Evolutionary conservation across 2,113 vertebrate species (phyloP).

Genomic region (Eulemur macaco): DNA sequence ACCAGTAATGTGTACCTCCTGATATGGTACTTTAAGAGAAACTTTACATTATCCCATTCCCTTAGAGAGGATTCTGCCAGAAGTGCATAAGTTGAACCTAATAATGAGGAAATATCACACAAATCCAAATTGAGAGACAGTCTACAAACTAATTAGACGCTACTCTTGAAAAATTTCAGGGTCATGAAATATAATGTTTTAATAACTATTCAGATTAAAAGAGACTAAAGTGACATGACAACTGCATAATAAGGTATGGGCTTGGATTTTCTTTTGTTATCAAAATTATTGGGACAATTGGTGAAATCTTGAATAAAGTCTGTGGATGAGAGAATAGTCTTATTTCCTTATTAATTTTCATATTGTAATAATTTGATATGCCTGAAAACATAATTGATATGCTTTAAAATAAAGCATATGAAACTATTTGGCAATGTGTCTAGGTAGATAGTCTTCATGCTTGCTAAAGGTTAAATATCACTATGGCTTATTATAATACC

Average conservation of each 20-base stretch:
- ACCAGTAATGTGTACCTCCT: neutral
- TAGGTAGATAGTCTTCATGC: neutral
- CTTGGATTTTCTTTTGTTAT: neutral
- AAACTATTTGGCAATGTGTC: neutral
- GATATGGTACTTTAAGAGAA: neutral
- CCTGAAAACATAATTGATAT: neutral
- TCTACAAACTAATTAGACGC: neutral
- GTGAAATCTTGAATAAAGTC: neutral
- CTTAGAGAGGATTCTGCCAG: neutral
- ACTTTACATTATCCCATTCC: neutral
- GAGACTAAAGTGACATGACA: neutral
- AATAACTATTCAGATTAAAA: neutral
- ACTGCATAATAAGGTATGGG: neutral
- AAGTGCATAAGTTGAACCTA: neutral
- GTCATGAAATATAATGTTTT: neutral
- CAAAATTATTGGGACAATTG: neutral
- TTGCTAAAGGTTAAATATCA: neutral
- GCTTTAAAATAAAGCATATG: neutral
- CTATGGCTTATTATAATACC: neutral
- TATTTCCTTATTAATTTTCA: neutral
- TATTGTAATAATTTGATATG: neutral
- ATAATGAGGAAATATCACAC: neutral
- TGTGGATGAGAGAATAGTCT: neutral
- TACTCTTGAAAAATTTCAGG: neutral
- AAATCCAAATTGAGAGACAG: neutral